These are phyloP conservation scores for Cuniculus paca DNA, from an alignment of 2,797 vertebrate species.

Conservation along the genomic window DNA sequence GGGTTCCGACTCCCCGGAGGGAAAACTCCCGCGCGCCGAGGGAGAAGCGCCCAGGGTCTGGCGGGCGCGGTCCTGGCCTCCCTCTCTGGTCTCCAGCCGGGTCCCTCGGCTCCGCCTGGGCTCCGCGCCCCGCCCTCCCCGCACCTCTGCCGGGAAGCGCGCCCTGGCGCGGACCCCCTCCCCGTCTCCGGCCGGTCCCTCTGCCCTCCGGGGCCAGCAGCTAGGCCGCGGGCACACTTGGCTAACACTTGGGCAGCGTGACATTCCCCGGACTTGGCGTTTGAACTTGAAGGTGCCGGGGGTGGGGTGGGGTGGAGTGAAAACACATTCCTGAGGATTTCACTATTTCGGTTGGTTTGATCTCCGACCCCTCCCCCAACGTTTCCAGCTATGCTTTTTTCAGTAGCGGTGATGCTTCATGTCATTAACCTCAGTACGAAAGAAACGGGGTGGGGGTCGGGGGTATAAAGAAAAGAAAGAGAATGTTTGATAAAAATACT, in stretches of 20 bases:
- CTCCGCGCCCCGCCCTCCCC: neutral
- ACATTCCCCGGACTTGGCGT: neutral
- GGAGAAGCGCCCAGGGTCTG: neutral
- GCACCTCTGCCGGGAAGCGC: too few species aligned
- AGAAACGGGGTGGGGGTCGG: neutral
- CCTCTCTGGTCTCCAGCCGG: rapidly evolving
- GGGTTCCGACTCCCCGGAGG: neutral
- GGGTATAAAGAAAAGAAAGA: neutral
- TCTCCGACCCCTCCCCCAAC: neutral
- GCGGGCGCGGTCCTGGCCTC: neutral
- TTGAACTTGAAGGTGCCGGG: neutral
- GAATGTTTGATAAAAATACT: neutral
- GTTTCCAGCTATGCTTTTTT: neutral
- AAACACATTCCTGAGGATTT: neutral
- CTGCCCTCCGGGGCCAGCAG: neutral
- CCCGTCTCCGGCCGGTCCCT: neutral
- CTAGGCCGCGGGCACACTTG: neutral
- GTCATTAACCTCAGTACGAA: neutral
- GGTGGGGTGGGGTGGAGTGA: too few species aligned
- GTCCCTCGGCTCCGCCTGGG: neutral
- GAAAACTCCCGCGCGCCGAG: neutral
- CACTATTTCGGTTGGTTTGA: neutral
- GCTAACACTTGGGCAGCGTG: neutral
- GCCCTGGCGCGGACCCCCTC: neutral
- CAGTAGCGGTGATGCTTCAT: neutral